Evolutionary conservation across 2,113 vertebrate species (phyloP), one percentile per base, ranked within the genome.

Genomic region (Siniperca chuatsi): DNA sequence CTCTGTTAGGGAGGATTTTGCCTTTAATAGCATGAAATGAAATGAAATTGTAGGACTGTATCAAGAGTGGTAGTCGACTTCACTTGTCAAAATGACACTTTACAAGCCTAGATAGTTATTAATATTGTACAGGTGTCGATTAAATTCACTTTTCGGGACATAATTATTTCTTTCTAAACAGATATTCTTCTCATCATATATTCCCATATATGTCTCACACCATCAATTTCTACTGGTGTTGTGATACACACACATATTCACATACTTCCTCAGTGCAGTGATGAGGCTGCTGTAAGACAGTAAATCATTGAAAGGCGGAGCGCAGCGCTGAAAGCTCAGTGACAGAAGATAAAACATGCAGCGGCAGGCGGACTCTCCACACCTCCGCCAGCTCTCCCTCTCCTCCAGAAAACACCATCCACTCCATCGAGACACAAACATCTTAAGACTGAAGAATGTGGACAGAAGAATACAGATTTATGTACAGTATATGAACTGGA

Each of bases 341-440:
- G 94, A 94, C 93, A 93, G 92, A 79, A 91, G 90, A 95, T 95
- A 95, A 95, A 94, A 91, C 90, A 93, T 77, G 70, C 67, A 79
- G 81, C 58, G 37, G 57, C 78, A 33, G 76, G 55, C 60, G 20
- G 69, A 84, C 81, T 85, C 83, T 84, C 78, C 35, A 44, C 54
- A 71, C 84, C 82, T 86, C 78, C 23, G 1, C 66, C 67, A 25
- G 55, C 76, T 64, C 91, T 50, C 68, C 44, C 71, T 23, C 76
- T 82, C 29, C 42, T 76, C 79, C 4, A 25, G 11, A 48, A 84
- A 73, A 85, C 85, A 46, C 29, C 66, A 23, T 86, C 74, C 54
- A 55, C 66, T 77, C 75, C 82, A 40, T 12, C 2, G 29, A 70
- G 58, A 75, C 35, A 60, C 40, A 29, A 72, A 74, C 54, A 15